phyloP scores from a whole-genome alignment of 2,113 vertebrate genomes.

The Noctilio leporinus region DNA sequence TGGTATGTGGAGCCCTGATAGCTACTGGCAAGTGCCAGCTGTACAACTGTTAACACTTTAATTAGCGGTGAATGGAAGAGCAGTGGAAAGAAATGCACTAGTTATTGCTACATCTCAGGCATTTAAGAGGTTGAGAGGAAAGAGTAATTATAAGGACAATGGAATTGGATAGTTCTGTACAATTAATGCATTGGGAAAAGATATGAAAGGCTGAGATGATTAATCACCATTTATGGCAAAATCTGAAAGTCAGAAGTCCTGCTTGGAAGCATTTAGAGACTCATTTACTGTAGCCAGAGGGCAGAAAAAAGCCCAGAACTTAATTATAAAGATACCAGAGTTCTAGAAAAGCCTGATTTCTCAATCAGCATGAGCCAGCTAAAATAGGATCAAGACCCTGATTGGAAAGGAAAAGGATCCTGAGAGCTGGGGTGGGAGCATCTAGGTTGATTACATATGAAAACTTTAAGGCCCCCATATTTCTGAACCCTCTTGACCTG shows the following conservation, averaged over 20 bases:
- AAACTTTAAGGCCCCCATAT: not conserved
- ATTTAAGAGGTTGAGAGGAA: not conserved
- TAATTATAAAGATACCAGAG: conserved; percentile 3
- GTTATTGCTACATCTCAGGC: not conserved
- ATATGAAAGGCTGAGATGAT: not conserved
- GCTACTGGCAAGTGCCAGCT: not conserved
- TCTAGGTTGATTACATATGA: not conserved
- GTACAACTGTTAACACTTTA: not conserved
- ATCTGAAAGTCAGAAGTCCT: not conserved
- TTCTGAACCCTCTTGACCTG: not conserved
- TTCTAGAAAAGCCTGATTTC: not conserved
- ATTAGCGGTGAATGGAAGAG: not conserved
- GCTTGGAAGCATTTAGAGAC: not conserved
- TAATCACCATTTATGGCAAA: not conserved
- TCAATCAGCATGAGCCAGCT: not conserved
- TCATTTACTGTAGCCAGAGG: not conserved
- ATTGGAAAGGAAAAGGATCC: not conserved
- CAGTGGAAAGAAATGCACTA: not conserved
- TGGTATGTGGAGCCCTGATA: not conserved
- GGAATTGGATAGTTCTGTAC: not conserved
- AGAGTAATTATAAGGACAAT: not conserved
- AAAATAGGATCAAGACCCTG: not conserved
- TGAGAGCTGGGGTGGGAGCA: not conserved
- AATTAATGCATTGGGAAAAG: conserved; percentile 11
- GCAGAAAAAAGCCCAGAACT: not conserved